These are phyloP conservation scores for Karalla daura DNA, from an alignment of 2,797 vertebrate species.

Conservation along the genomic window DNA sequence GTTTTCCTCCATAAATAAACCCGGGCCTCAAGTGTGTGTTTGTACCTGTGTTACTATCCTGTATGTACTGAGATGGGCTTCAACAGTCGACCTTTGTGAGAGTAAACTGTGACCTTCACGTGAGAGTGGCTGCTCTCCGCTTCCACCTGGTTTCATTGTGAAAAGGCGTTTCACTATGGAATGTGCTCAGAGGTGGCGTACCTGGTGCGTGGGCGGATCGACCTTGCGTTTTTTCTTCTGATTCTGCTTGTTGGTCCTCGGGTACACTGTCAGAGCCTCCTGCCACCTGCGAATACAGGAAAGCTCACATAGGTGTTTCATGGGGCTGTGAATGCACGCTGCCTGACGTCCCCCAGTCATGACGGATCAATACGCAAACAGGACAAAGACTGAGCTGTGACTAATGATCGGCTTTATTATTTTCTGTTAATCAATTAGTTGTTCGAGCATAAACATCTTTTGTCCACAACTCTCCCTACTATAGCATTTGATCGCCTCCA, in stretches of 20 bases:
- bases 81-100: no score
- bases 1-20: no score
- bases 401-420: no score
- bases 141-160: background rate
- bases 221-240: constrained; percentile 99
- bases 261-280: constrained; percentile 94
- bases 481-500: no score
- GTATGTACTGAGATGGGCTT: no score
- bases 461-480: no score
- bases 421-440: no score
- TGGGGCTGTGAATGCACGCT: background rate
- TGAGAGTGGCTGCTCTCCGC: background rate
- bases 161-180: background rate
- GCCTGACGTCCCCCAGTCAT: background rate
- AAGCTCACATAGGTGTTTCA: background rate
- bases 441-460: no score
- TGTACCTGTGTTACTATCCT: no score
- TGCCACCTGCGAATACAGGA: constrained; percentile 88
- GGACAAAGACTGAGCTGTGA: no score
- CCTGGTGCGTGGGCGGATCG: constrained; percentile 94
- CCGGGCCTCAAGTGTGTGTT: no score
- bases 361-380: constrained; percentile 12
- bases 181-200: constrained; percentile 63
- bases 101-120: background rate
- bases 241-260: constrained; percentile 97